A percentile compares a stretch with the other conserved stretches of the same genome.
Conservation (phyloP, 1,140 invertebrate genomes). For the Neodiprion lecontei region DNA sequence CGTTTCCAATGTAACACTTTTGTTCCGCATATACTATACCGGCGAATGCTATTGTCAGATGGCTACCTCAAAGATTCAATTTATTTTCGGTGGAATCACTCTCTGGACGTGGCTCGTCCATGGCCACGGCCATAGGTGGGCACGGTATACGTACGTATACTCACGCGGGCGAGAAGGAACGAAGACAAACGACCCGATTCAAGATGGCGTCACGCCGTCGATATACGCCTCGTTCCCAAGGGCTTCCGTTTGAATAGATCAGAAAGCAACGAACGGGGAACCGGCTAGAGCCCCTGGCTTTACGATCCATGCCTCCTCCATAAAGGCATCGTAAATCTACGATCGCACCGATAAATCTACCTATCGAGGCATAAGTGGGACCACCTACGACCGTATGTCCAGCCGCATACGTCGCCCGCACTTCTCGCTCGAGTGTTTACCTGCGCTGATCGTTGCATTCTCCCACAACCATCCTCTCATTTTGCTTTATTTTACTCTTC, state of each 20-base stretch:
- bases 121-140: background rate
- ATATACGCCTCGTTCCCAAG: background rate
- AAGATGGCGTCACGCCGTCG: background rate
- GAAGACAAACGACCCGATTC: conserved; percentile 4
- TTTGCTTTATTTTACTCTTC: no score
- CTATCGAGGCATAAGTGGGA: conserved; percentile 1
- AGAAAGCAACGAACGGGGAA: background rate
- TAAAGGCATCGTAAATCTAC: conserved; percentile 5
- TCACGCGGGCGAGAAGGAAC: background rate
- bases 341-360: conserved; percentile 7
- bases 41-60: background rate
- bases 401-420: no score
- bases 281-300: background rate
- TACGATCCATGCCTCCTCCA: conserved; percentile 1
- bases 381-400: background rate
- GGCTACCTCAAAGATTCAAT: background rate
- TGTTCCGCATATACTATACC: background rate
- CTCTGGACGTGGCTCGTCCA: background rate
- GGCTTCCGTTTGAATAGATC: conserved; percentile 3
- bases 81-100: background rate
- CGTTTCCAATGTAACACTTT: background rate
- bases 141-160: background rate
- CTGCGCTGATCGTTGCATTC: no score
- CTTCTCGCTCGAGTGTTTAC: no score
- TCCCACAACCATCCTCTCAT: no score